These are phyloP conservation scores for Drosophila nr. perissopoda DNA, from an alignment of 2,888 invertebrate species.

Conservation along the genomic window DNA sequence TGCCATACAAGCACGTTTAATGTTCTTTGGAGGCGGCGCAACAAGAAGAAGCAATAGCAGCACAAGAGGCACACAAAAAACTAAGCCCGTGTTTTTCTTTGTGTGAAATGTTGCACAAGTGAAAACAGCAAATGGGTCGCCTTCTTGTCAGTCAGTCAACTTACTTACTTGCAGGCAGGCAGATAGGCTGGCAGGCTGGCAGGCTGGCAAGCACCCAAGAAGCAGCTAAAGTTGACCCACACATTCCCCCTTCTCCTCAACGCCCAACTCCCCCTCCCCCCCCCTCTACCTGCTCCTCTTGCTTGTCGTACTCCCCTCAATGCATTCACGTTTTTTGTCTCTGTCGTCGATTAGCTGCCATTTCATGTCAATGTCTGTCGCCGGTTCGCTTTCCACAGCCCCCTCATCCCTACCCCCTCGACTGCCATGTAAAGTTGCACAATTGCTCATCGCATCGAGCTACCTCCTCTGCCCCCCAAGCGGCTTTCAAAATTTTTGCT, in stretches of 20 bases:
- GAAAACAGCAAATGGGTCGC: slow-evolving; percentile 79
- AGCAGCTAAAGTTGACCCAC: slow-evolving; percentile 19
- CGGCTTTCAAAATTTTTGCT: not conserved
- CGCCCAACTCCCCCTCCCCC: slow-evolving; percentile 6
- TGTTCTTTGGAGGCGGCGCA: slow-evolving; percentile 71
- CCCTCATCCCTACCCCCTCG: not conserved
- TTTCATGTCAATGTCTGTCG: slow-evolving; percentile 67
- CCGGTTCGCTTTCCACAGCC: not conserved
- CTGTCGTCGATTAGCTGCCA: slow-evolving; percentile 72
- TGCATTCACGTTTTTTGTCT: slow-evolving; percentile 32
- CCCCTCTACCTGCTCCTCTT: not conserved
- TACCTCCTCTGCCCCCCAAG: slow-evolving; percentile 2
- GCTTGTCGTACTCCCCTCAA: not conserved
- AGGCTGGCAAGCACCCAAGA: slow-evolving; percentile 1
- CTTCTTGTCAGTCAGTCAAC: slow-evolving; percentile 56
- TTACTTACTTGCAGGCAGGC: slow-evolving; percentile 35
- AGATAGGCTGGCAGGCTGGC: slow-evolving; percentile 16
- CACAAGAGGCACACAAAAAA: slow-evolving; percentile 4
- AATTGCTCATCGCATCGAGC: slow-evolving; percentile 69
- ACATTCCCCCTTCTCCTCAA: not conserved
- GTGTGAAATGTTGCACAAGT: slow-evolving; percentile 76
- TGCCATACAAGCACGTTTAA: slow-evolving; percentile 78
- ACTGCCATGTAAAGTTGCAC: slow-evolving; percentile 52
- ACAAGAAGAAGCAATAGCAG: slow-evolving; percentile 8
- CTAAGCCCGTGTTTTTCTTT: slow-evolving; percentile 53